Conservation (phyloP, 2,888 invertebrate species). For the Mantis religiosa region DNA sequence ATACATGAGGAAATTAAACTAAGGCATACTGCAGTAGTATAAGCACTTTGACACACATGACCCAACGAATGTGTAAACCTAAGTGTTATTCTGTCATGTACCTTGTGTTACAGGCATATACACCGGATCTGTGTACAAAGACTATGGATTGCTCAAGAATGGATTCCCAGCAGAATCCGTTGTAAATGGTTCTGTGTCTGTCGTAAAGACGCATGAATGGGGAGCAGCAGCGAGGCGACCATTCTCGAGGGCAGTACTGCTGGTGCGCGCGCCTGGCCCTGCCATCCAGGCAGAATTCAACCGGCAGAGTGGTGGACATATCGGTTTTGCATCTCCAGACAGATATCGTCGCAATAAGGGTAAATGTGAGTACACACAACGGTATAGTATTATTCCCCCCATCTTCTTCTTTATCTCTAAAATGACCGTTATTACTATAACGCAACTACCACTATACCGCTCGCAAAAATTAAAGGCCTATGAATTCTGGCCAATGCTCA, state of each 20-base stretch:
- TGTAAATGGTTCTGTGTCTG: conserved; percentile 68
- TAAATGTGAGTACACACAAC: conserved; percentile 50
- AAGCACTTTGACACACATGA: too few species aligned
- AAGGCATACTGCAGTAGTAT: too few species aligned
- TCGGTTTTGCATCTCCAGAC: conserved; percentile 70
- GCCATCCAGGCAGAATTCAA: conserved; percentile 78
- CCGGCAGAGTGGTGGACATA: conserved; percentile 72
- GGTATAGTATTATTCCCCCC: background rate
- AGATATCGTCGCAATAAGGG: conserved; percentile 58
- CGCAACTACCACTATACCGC: too few species aligned
- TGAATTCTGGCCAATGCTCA: too few species aligned
- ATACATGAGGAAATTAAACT: too few species aligned
- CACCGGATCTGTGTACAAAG: conserved; percentile 79
- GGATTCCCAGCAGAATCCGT: conserved; percentile 78
- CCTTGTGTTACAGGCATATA: conserved; percentile 54
- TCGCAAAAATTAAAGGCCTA: too few species aligned
- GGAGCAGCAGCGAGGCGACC: conserved; percentile 55
- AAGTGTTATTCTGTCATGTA: too few species aligned
- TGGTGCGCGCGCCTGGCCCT: conserved; percentile 67
- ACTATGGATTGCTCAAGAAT: conserved; percentile 70
- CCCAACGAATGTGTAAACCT: too few species aligned
- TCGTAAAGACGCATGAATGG: conserved; percentile 77
- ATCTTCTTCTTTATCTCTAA: too few species aligned
- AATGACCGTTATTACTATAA: too few species aligned
- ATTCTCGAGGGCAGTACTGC: conserved; percentile 63